Evolutionary conservation across 2,113 vertebrate species (phyloP).

Genomic region (Campylomormyrus numenius): DNA sequence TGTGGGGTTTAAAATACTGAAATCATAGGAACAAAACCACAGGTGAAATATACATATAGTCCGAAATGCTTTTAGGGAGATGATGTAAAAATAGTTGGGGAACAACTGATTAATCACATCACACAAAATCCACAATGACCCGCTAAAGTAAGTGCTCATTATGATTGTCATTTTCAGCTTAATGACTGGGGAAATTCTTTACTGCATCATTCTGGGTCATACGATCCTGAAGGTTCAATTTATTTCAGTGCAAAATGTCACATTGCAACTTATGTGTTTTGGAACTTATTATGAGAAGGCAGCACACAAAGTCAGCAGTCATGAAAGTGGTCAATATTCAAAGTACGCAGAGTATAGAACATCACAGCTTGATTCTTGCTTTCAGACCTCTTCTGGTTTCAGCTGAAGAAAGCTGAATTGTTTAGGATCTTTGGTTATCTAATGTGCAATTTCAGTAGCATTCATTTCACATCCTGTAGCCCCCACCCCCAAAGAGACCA

Average conservation of each 20-base stretch:
- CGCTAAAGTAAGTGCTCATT: neutral
- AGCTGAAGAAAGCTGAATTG: neutral
- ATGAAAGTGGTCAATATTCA: neutral
- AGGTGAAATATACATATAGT: neutral
- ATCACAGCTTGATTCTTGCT: neutral
- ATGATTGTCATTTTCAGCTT: neutral
- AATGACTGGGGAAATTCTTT: neutral
- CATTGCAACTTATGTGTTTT: neutral
- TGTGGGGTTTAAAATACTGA: neutral
- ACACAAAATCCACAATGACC: neutral
- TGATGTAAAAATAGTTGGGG: neutral
- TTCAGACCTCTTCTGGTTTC: neutral
- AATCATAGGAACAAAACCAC: neutral
- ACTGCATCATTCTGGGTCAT: neutral
- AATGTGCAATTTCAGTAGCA: neutral
- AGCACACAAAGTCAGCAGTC: neutral
- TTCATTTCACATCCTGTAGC: neutral
- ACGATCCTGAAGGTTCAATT: neutral
- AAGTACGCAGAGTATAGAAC: neutral
- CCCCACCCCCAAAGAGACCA: neutral
- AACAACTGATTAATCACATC: neutral
- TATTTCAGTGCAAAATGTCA: neutral
- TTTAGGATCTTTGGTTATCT: slow-evolving; percentile 3
- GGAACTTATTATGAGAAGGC: neutral
- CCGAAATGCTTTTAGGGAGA: neutral